phyloP scores from a whole-genome alignment of 1,140 invertebrate genomes.

The Drosophila teissieri region DNA sequence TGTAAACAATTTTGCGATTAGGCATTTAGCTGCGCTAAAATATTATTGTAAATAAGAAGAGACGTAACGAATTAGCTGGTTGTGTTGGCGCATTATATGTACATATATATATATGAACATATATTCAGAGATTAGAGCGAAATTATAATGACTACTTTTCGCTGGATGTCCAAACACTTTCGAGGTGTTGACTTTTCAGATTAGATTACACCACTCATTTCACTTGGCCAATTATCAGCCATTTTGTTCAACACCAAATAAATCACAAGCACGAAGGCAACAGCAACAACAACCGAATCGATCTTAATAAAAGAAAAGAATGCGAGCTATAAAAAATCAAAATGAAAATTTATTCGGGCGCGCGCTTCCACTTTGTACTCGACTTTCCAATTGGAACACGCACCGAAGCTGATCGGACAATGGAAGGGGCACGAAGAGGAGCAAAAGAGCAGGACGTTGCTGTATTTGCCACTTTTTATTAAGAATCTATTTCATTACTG shows the following conservation, averaged over 20 bases:
- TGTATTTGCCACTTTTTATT: constrained; percentile 30
- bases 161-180: constrained; percentile 45
- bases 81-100: constrained; percentile 21
- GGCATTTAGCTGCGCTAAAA: constrained; percentile 36
- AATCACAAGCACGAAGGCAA: constrained; percentile 52
- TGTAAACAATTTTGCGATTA: constrained; percentile 62
- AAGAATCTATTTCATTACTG: constrained; percentile 24
- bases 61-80: constrained; percentile 25
- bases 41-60: constrained; percentile 38
- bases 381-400: constrained; percentile 66
- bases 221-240: constrained; percentile 57
- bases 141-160: constrained; percentile 67
- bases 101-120: not conserved
- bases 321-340: not conserved
- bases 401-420: constrained; percentile 48
- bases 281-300: constrained; percentile 35
- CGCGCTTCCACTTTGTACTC: constrained; percentile 58
- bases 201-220: constrained; percentile 51
- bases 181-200: constrained; percentile 47
- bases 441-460: constrained; percentile 11
- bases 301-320: constrained; percentile 33
- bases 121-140: constrained; percentile 45
- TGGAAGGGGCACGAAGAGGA: not conserved
- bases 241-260: constrained; percentile 64
- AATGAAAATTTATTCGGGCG: constrained; percentile 35